Base-by-base conservation (phyloP, 2,888 invertebrate genomes). In the Philaethria dido region DNA sequence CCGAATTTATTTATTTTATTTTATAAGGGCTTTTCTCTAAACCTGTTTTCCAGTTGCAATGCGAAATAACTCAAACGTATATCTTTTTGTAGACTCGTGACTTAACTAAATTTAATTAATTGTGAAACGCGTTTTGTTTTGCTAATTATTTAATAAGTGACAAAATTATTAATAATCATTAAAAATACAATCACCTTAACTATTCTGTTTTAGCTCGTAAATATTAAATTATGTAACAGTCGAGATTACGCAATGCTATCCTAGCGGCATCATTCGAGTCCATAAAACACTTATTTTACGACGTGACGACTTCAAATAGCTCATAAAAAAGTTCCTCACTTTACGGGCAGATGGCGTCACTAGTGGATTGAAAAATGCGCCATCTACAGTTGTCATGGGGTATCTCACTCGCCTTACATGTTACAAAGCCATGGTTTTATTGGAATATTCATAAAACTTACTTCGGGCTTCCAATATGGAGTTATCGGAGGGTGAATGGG, bases 401-500 rank as follows among this genome's bases (percentile, higher is more conserved):
- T 77, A 83, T 78, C 81, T 80, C 80, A 79, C 73, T 74, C 71
- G 73, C 76, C 69, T 80, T 77, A n/a, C n/a, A n/a, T n/a, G n/a
- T n/a, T n/a, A 66, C 66, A 60, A 74, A 77, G 83, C 82, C 85
- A 87, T 86, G 86, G 83, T 89, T 92, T 93, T 93, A 93, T 93
- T 89, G 87, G 86, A 82, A 81, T 85, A 65, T 64, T 73, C 72
- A 91, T 92, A 93, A 92, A 92, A 91, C 88, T 92, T 89, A 82
- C 80, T 81, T 79, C 83, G 80, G 81, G 75, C 80, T 82, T 86
- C 84, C 84, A 89, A 89, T 89, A 90, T 91, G 89, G 89, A 89
- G 89, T 92, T 89, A 90, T 89, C 84, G 84, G 85, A 85, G 88
- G 90, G 90, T 80, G 87, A 87, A 87, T 86, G 87, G 85, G 88